Evolutionary conservation across 2,797 vertebrate genomes (phyloP), one percentile per base, ranked within the genome.

Genomic region (Adelosebastes latens): DNA sequence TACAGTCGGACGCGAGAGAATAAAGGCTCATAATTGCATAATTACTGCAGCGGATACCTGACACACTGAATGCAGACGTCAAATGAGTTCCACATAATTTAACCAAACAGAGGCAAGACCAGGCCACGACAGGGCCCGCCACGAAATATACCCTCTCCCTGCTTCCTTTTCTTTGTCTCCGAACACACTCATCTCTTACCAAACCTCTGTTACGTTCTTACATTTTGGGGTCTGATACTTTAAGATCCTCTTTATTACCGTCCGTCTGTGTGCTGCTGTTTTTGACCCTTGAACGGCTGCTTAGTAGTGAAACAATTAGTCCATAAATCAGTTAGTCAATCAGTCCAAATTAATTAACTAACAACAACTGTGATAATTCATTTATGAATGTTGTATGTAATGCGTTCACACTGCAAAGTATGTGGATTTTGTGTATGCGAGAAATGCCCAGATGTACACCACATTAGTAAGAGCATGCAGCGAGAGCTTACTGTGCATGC

Each of bases 21-120:
- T 95, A 96, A 96, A 96, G 94, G 87, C 88, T 93, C 92, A 95
- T 96, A 96, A 96, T 96, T 95, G 94, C 95, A 95, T 96, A 96
- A 96, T 96, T 95, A 95, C 86, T 95, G 91, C 94, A 95, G 94
- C 90, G 93, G 93, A 96, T 96, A 96, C 94, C 94, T 93, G 94
- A 95, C 95, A 94, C 91, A 89, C 91, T 94, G 93, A 95, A 95
- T 94, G 93, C 93, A 95, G 93, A 93, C 91, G 92, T 95, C 94
- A 96, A 94, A 95, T 94, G 95, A 95, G 90, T 95, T 95, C 95
- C 94, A 96, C 94, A 92, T 95, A 93, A 95, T 96, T 95, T 96
- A 96, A 96, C 94, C 94, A 95, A 96, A 96, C 93, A 95, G 93
- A 94, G 93, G 92, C 92, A 91, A 93, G 93, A 93, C 92, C 91